Evolutionary conservation across 2,797 vertebrate genomes (phyloP).

Genomic region (Tinamus major): DNA sequence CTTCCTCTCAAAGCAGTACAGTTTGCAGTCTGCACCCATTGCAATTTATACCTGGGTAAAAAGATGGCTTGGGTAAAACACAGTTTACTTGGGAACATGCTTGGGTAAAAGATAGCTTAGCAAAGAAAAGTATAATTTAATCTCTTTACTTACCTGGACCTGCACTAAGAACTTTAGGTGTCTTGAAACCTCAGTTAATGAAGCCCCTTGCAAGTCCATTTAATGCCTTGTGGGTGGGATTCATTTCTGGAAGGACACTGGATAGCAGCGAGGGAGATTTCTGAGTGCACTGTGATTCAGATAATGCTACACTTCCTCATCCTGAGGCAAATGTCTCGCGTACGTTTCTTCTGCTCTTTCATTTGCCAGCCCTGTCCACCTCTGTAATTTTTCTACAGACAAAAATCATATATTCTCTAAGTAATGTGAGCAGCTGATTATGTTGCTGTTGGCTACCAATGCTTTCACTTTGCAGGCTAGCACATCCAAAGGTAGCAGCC

Average conservation of each 20-base stretch:
- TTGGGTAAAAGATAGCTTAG: slow-evolving; percentile 72
- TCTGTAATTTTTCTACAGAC: slow-evolving; percentile 26
- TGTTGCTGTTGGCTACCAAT: not conserved
- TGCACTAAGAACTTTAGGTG: slow-evolving; percentile 40
- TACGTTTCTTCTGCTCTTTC: not conserved
- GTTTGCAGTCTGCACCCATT: slow-evolving; percentile 71
- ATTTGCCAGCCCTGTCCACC: not conserved
- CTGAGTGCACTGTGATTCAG: not conserved
- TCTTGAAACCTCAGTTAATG: slow-evolving; percentile 51
- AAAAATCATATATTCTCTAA: not conserved
- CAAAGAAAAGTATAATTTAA: slow-evolving; percentile 74
- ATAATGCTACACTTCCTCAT: slow-evolving; percentile 9
- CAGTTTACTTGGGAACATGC: slow-evolving; percentile 56
- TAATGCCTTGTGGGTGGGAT: slow-evolving; percentile 47
- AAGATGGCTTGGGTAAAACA: slow-evolving; percentile 59
- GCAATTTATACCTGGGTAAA: slow-evolving; percentile 77
- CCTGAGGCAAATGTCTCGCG: slow-evolving; percentile 11
- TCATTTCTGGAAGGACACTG: slow-evolving; percentile 44
- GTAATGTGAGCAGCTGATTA: slow-evolving; percentile 17
- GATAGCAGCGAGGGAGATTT: slow-evolving; percentile 15
- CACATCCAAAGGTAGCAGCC: not conserved
- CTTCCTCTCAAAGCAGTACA: slow-evolving; percentile 59
- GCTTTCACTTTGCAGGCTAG: slow-evolving; percentile 15
- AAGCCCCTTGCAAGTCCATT: slow-evolving; percentile 59
- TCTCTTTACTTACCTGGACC: slow-evolving; percentile 58